Evolutionary conservation across 2,113 vertebrate genomes (phyloP).

Genomic region (Onychostruthus taczanowskii): DNA sequence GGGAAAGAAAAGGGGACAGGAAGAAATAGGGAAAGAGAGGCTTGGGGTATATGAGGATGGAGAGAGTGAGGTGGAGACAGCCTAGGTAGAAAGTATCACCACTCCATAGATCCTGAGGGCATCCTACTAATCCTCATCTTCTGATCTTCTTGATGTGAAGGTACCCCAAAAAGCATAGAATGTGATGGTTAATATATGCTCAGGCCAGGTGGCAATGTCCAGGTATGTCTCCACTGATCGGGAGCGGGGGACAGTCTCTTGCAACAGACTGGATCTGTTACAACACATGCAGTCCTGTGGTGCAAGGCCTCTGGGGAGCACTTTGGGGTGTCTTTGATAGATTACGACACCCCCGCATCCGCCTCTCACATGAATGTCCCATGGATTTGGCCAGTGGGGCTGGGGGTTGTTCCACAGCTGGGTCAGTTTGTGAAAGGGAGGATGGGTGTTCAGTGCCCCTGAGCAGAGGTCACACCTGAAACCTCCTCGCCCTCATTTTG

Average conservation of each 20-base stretch:
- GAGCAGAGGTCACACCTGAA: neutral
- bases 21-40: neutral
- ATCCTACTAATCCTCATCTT: neutral
- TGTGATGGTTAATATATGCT: neutral
- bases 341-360: too few relatives aligned
- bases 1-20: neutral
- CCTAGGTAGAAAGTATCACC: neutral
- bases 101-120: neutral
- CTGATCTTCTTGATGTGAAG: neutral
- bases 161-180: neutral
- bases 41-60: neutral
- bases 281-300: too few relatives aligned
- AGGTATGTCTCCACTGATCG: neutral
- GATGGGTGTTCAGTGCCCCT: neutral
- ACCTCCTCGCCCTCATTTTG: fast-evolving
- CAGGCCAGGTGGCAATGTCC: neutral
- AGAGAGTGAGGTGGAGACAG: neutral
- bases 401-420: neutral
- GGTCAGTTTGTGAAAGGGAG: neutral
- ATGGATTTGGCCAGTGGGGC: neutral
- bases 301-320: neutral
- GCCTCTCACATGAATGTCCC: neutral
- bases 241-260: too few relatives aligned
- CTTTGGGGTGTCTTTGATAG: neutral
- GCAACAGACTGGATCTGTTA: neutral